phyloP scores from a whole-genome alignment of 2,113 vertebrate genomes.

The Psettodes erumei region DNA sequence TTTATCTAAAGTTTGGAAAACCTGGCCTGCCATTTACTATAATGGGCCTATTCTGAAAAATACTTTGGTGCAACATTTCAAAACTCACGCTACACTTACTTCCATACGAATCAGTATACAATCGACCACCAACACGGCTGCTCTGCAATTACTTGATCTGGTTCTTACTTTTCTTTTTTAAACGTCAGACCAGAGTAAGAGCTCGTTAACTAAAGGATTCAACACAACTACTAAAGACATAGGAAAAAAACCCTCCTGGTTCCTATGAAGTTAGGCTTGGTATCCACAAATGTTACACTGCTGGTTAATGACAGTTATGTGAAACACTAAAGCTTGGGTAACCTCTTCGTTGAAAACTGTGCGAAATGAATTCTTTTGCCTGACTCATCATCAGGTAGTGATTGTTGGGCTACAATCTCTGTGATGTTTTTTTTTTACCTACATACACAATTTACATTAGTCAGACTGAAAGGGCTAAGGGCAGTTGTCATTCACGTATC shows the following conservation, averaged over 20 bases:
- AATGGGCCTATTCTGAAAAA: conserved; percentile 13
- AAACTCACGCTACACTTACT: conserved; percentile 2
- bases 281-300: conserved; percentile 14
- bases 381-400: conserved; percentile 29
- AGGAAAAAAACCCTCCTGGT: neutral
- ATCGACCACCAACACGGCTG: neutral
- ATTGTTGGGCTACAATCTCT: conserved; percentile 34
- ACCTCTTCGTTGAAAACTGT: conserved; percentile 14
- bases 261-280: conserved; percentile 9
- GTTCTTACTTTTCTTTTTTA: conserved; percentile 32
- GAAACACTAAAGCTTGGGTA: conserved; percentile 12
- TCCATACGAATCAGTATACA: neutral
- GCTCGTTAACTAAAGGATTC: neutral
- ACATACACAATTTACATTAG: conserved; percentile 21
- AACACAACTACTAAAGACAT: neutral
- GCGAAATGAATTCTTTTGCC: neutral
- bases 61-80: conserved; percentile 37
- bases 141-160: conserved; percentile 22
- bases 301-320: conserved; percentile 37
- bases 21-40: neutral
- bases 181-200: conserved; percentile 25
- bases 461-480: conserved; percentile 40
- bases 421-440: neutral
- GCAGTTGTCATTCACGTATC: conserved; percentile 35
- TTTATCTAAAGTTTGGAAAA: conserved; percentile 27